A percentile compares a stretch with the other conserved stretches of the same genome.
These are phyloP conservation scores for Mesitornis unicolor DNA, from an alignment of 2,113 vertebrate species.

Conservation along the genomic window DNA sequence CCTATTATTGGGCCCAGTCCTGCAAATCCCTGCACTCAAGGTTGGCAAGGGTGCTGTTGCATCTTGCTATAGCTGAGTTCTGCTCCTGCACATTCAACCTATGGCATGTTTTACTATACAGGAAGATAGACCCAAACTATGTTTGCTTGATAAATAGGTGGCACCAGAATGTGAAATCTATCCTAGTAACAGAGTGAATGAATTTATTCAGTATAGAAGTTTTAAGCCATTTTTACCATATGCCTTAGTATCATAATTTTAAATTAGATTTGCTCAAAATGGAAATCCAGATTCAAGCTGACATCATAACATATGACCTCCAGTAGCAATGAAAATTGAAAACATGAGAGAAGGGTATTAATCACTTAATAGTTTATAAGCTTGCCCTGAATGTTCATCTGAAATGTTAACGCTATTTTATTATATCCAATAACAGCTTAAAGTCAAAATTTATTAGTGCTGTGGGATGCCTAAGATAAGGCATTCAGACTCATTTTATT, in stretches of 20 bases:
- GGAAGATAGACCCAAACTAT: background rate
- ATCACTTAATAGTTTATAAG: conserved; percentile 1
- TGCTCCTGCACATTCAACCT: background rate
- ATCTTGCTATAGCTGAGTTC: background rate
- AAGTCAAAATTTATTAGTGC: background rate
- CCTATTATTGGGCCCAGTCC: background rate
- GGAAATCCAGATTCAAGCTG: conserved; percentile 30
- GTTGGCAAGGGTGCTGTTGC: background rate
- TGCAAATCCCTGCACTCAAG: background rate
- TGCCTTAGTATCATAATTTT: background rate
- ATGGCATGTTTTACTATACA: background rate
- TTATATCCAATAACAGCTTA: background rate
- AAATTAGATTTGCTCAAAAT: conserved; percentile 28
- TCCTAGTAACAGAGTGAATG: background rate
- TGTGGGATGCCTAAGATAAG: background rate
- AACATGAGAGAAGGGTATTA: conserved; percentile 11
- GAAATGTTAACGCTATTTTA: background rate
- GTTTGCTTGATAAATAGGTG: background rate
- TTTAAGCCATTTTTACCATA: background rate
- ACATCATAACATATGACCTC: conserved; percentile 18
- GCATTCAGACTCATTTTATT: background rate
- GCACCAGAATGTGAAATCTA: background rate
- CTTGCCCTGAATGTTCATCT: background rate
- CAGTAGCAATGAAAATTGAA: conserved; percentile 36
- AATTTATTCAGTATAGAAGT: background rate